Evolutionary conservation across 2,113 vertebrate species (phyloP), one percentile per base, ranked within the genome.

Genomic region (Scolopax mira): DNA sequence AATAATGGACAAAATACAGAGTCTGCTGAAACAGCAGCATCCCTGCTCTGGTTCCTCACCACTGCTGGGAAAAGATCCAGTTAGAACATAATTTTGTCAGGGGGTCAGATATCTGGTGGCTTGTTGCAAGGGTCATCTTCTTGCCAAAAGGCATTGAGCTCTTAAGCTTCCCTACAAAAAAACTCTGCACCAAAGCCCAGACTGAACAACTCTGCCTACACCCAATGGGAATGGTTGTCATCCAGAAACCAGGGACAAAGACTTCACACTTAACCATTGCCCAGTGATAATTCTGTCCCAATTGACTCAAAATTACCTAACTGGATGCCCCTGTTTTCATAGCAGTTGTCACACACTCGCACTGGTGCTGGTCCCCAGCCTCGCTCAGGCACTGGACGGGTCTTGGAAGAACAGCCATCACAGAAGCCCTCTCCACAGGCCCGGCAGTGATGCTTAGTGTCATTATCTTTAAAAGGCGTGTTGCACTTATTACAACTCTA

Each of bases 341-440:
- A 99, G 97, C 99, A 99, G 52, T 97, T 98, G 25, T 99, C 99
- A 46, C 99, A 99, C 82, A 99, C 99, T 0, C 99, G 97, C 74
- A 99, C 99, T 0, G 99, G 99, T 0, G 98, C 98, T 11, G 99
- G 98, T 15, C 99, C 99, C 99, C 99, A 99, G 89, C 99, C 99
- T 94, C 99, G 98, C 97, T 99, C 99, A 0, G 99, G 99, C 66
- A 99, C 99, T 3, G 99, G 99, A 13, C 99, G 98, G 31, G 98
- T 98, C 97, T 99, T 99, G 42, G 99, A 99, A 37, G 99, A 99
- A 82, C 99, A 99, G 96, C 98, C 91, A 42, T 99, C 98, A 57
- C 99, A 99, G 98, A 99, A 99, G 55, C 99, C 99, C 85, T 99
- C 99, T 69, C 99, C 99, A 18, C 99, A 99, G 88, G 99, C 98